Base-by-base conservation (phyloP, 2,797 vertebrate species). In the Catharus ustulatus region DNA sequence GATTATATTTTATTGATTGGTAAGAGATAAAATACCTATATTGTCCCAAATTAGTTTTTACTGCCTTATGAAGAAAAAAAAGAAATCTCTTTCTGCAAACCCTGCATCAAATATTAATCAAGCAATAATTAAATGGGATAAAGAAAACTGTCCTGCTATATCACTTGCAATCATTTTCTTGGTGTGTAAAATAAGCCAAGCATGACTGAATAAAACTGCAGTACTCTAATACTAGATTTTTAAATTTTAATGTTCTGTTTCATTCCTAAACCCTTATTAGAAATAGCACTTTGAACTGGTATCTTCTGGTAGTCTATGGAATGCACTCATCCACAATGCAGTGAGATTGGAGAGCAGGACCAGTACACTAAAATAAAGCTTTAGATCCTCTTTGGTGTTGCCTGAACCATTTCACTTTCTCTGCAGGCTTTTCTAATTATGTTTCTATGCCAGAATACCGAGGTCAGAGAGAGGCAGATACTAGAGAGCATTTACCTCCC, bases 1-100 rank as follows among this genome's bases (percentile, higher is more conserved):
- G 36, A 83, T 79, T 84, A 72, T 90, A 78, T 80, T 93, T 93
- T 93, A 89, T 77, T 93, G 94, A 94, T 49, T 87, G 76, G 34
- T 67, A 68, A 77, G 55, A 91, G 46, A 86, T 68, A 74, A 74
- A 90, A 75, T 17, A 83, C 63, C 42, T 78, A 23, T 69, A 80
- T 89, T 80, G 72, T 46, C 51, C 67, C 63, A 93, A 94, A 87
- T 68, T 46, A 75, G 49, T 22, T 87, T 81, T 67, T 69, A 46
- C 13, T 74, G 34, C 40, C 43, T 63, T 79, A 42, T 79, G 45
- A 68, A 67, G 17, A 32, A 61, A 13, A 40, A 51, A 32, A 58
- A 42, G 34, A 36, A 23, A 34, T 3, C 5, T 69, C 43, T 66
- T 80, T 62, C 76, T 75, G 29, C 58, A 72, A 84, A 76, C 11